Percentiles rank a stretch among this genome's conserved stretches.
These are phyloP conservation scores for Beaufortia kweichowensis DNA, from an alignment of 2,113 vertebrate genomes.

Conservation along the genomic window DNA sequence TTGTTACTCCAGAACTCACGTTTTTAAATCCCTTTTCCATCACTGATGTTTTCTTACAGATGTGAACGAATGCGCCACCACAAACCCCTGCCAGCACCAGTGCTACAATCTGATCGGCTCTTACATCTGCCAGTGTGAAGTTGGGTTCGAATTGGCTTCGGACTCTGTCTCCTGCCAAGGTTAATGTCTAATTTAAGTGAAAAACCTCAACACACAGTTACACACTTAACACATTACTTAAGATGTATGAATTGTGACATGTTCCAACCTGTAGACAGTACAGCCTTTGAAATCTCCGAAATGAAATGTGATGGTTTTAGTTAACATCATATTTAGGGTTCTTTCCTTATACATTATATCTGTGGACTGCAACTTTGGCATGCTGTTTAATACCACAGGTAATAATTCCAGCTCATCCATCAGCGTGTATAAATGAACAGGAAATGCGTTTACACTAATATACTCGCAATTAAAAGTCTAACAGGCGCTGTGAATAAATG, in stretches of 20 bases:
- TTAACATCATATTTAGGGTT: background rate
- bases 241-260: background rate
- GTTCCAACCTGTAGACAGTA: background rate
- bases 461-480: background rate
- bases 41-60: conserved; percentile 70
- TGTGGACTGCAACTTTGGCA: too few species aligned
- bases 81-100: conserved; percentile 83
- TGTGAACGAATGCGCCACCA: conserved; percentile 83
- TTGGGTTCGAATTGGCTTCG: conserved; percentile 82
- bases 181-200: conserved; percentile 56
- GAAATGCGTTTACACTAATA: background rate
- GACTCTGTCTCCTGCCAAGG: conserved; percentile 86
- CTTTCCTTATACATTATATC: too few species aligned
- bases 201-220: background rate
- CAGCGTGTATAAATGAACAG: background rate
- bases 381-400: background rate
- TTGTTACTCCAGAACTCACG: background rate
- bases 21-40: background rate
- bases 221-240: too few species aligned
- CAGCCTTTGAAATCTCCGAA: background rate
- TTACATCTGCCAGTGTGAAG: conserved; percentile 85
- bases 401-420: background rate
- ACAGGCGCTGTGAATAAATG: too few species aligned
- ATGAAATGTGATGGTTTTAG: background rate
- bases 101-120: conserved; percentile 88